Evolutionary conservation across 2,797 vertebrate genomes (phyloP), one percentile per base, ranked within the genome.

Genomic region (Alauda arvensis): DNA sequence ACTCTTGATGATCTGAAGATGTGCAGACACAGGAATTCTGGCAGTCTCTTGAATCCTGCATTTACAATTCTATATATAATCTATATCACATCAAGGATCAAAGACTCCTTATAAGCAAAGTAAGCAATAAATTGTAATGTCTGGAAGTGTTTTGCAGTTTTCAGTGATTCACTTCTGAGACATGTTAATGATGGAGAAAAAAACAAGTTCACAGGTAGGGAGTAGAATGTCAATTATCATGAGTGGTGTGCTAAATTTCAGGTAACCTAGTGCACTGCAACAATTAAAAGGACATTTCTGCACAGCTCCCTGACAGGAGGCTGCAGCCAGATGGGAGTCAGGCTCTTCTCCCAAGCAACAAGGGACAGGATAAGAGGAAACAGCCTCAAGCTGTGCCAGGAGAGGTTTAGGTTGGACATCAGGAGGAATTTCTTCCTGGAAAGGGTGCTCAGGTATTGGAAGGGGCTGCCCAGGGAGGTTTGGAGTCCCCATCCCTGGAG

Each of bases 81-180:
- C 77, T 67, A 49, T 72, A 85, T 85, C 77, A 70, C 61, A 87
- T 21, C 21, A 56, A 88, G 57, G 49, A 92, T 81, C 79, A 90
- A 72, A 83, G 40, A 49, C 55, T 83, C 31, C 31, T 78, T 42
- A 78, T 34, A 81, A 85, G 76, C 25, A 83, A 90, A 72, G 51
- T 18, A 63, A 88, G 48, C 7, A 80, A 83, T n/a, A 81, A 80
- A 88, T 40, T 79, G 55, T 40, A 59, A 43, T 56, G 43, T 52
- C 37, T 92, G 66, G 80, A 63, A 53, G 25, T 33, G 34, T 42
- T 62, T 59, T 61, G 57, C 74, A 57, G 43, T 49, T 85, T 88
- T 81, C 57, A 85, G 2, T 85, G 85, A 81, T 43, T 88, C 72
- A 77, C 20, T 83, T 88, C 63, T 65, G 59, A 87, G 61, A 85